These are phyloP conservation scores for Hemitrygon akajei DNA, from an alignment of 2,797 vertebrate genomes.

Conservation along the genomic window DNA sequence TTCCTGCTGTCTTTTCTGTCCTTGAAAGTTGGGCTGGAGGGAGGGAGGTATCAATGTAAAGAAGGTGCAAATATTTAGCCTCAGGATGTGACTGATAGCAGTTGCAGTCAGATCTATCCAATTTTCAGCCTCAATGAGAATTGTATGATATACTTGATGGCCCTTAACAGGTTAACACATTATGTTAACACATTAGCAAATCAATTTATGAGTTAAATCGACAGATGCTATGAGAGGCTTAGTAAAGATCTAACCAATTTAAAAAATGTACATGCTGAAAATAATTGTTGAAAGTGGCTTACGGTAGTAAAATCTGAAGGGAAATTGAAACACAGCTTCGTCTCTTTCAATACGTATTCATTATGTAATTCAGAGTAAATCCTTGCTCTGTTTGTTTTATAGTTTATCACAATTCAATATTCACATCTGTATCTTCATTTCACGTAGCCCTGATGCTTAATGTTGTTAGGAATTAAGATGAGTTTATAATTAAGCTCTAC, in stretches of 20 bases:
- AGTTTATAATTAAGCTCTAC: neutral
- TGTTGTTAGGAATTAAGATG: neutral
- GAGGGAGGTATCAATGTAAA: neutral
- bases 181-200: neutral
- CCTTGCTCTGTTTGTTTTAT: neutral
- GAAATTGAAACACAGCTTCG: neutral
- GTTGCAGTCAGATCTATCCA: neutral
- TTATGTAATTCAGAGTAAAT: neutral
- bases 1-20: neutral
- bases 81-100: neutral
- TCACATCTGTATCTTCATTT: neutral
- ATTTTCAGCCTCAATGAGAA: neutral
- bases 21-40: too few relatives aligned
- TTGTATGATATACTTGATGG: neutral
- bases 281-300: neutral
- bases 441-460: neutral
- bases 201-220: neutral
- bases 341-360: too few relatives aligned
- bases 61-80: neutral
- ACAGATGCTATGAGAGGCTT: neutral
- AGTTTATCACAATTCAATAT: neutral
- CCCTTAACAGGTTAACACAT: neutral
- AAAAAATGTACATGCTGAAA: neutral
- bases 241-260: too few relatives aligned
- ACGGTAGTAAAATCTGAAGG: neutral